Evolutionary conservation across 1,140 invertebrate species (phyloP).

Genomic region (Drosophila azteca): DNA sequence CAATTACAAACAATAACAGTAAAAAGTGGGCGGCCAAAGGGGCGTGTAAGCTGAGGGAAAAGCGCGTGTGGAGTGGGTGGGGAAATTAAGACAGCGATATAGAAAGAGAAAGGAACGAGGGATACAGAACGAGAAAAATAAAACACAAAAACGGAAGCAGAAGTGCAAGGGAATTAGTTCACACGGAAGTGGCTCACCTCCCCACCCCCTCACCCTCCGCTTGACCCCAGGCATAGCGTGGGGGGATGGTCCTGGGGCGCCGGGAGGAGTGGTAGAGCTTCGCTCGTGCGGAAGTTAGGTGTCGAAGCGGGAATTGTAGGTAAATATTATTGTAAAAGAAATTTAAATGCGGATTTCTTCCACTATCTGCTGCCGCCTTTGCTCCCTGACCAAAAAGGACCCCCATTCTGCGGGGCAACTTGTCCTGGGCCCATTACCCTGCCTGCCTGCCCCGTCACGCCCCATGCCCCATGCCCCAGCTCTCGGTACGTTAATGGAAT

Average conservation of each 20-base stretch:
- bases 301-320: slow-evolving; percentile 74
- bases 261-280: neutral
- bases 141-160: slow-evolving; percentile 42
- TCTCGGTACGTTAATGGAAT: slow-evolving; percentile 47
- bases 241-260: neutral
- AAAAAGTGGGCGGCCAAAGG: slow-evolving; percentile 54
- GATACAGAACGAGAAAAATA: neutral
- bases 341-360: slow-evolving; percentile 77
- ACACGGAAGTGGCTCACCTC: slow-evolving; percentile 68
- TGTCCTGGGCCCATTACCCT: slow-evolving; percentile 42
- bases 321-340: slow-evolving; percentile 78
- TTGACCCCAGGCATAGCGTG: neutral
- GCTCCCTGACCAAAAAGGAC: neutral
- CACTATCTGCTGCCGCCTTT: slow-evolving; percentile 48
- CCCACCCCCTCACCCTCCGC: neutral
- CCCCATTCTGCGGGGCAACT: slow-evolving; percentile 5
- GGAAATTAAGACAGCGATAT: slow-evolving; percentile 19
- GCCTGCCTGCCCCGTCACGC: neutral
- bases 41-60: slow-evolving; percentile 36
- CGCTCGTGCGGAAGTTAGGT: slow-evolving; percentile 73
- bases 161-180: slow-evolving; percentile 77
- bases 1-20: slow-evolving; percentile 82
- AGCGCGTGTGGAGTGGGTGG: slow-evolving; percentile 19
- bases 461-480: neutral
- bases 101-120: neutral